Conservation (phyloP, 2,113 vertebrate genomes). For the Eudyptes chrysolophus region DNA sequence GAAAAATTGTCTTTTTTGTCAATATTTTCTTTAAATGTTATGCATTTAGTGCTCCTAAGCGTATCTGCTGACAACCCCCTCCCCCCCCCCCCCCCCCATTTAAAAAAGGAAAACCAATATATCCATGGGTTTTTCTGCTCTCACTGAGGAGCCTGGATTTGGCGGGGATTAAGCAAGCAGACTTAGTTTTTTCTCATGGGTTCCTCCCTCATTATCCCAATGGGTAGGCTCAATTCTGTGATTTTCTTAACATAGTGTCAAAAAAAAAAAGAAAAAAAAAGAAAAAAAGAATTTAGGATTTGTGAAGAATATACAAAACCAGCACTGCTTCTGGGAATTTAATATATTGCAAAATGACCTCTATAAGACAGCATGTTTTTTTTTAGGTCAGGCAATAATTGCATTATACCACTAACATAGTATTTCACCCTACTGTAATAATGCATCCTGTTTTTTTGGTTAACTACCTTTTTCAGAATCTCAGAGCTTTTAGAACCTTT, state of each 20-base stretch:
- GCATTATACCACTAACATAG: not conserved
- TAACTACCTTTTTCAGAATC: not conserved
- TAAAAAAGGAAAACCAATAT: not conserved
- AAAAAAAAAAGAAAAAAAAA: not conserved
- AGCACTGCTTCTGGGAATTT: not conserved
- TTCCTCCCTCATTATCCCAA: not conserved
- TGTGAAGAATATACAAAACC: not conserved
- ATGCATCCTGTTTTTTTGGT: not conserved
- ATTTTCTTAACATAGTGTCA: not conserved
- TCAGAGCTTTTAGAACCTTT: not conserved
- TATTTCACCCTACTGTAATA: not conserved
- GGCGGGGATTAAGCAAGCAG: not conserved
- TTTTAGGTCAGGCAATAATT: not conserved
- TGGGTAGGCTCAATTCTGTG: not conserved
- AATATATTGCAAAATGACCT: not conserved
- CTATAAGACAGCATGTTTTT: not conserved
- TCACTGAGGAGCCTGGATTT: not conserved
- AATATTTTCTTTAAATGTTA: not conserved
- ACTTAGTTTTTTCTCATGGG: not conserved
- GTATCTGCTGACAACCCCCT: not conserved
- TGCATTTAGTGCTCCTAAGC: not conserved
- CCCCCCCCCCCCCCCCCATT: not conserved
- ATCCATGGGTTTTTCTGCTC: not conserved
- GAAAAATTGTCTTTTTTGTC: not conserved
- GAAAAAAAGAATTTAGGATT: not conserved